These are phyloP conservation scores for Ectropis crepuscularia DNA, from an alignment of 2,888 invertebrate species.

Conservation along the genomic window DNA sequence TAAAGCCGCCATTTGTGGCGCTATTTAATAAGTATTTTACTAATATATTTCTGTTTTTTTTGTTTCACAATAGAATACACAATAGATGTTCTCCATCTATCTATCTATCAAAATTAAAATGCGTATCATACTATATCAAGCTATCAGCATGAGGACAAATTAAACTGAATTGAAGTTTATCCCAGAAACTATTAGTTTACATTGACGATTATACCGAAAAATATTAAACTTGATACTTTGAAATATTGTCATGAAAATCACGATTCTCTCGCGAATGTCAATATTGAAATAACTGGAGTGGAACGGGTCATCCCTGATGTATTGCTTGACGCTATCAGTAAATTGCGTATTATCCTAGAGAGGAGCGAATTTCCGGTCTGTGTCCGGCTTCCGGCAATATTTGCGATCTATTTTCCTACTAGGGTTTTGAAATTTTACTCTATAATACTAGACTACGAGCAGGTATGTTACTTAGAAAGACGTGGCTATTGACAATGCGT, in stretches of 20 bases:
- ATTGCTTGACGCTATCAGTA: constrained; percentile 31
- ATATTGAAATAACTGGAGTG: constrained; percentile 30
- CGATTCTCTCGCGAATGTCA: constrained; percentile 19
- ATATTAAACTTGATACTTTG: constrained; percentile 17
- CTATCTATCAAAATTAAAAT: no score
- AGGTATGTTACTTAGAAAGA: no score
- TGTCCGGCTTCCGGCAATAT: constrained; percentile 16
- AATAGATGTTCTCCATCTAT: no score
- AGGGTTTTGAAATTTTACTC: not conserved
- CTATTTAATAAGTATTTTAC: no score
- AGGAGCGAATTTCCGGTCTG: constrained; percentile 14
- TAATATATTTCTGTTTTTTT: no score
- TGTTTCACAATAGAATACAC: no score
- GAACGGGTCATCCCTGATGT: constrained; percentile 32
- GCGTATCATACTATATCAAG: no score
- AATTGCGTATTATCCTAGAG: constrained; percentile 30
- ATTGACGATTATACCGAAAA: not conserved
- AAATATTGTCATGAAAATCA: constrained; percentile 24
- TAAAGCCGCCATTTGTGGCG: no score
- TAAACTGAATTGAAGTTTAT: no score
- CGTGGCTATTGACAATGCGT: no score
- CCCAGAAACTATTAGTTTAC: not conserved
- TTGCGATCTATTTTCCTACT: constrained; percentile 8
- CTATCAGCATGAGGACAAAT: no score
- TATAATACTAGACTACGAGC: no score